Evolutionary conservation across 2,113 vertebrate species (phyloP), one percentile per base, ranked within the genome.

Genomic region (Cebidichthys violaceus): DNA sequence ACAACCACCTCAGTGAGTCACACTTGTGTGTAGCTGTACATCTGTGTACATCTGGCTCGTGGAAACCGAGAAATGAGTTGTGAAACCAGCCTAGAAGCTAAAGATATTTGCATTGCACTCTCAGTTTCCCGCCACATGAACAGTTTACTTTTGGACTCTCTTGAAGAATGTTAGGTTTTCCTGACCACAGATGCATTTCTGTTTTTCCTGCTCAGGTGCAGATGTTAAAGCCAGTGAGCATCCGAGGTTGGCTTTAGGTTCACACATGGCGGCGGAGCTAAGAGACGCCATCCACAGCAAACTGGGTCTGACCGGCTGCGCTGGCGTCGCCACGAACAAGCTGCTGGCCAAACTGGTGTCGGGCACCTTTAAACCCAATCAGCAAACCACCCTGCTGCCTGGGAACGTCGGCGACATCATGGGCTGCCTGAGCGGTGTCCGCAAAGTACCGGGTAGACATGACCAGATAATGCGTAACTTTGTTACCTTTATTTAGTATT

Each of bases 351-450:
- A 99, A 86, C 92, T 99, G 71, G 96, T 97, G 45, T 96, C 96
- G 1, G 97, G 97, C 1, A 85, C 92, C 29, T 97, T 97, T 81
- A 98, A 97, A 89, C 97, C 97, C 62, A 97, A 99, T 83, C 97
- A 99, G 31, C 97, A 99, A 91, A 98, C 96, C 0, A 86, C 96
- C 11, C 93, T 99, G 31, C 77, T 99, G 43, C 96, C 96, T 1
- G 95, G 96, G 62, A 96, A 96, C 70, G 78, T 88, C 59, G 77
- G 75, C 4, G 90, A 95, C 79, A 90, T 98, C 8, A 89, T 98
- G 77, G 73, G 50, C 15, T 82, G 88, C 82, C 94, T 98, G 14
- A 87, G 86, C 10, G 81, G 91, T 41, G 80, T 96, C 54, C 92
- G 92, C 5, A 94, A 95, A 93, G 86, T 98, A 20, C 97, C 97